Percentiles rank a stretch among this genome's conserved stretches.
phyloP scores from a whole-genome alignment of 2,797 vertebrate genomes.

The Austrolebias charrua region DNA sequence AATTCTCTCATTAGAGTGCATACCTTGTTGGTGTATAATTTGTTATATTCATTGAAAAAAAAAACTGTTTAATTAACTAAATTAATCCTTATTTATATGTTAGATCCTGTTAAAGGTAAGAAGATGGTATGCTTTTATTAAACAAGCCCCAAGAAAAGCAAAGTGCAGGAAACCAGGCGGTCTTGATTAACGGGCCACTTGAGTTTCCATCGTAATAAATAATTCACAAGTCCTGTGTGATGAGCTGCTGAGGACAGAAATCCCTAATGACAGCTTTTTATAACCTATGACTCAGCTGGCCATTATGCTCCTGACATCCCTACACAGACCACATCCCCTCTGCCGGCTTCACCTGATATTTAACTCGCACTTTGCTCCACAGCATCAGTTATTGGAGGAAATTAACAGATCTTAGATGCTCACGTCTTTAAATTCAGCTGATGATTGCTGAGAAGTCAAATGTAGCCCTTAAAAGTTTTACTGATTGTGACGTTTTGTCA shows the following conservation, averaged over 20 bases:
- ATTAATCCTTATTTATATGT: constrained; percentile 50
- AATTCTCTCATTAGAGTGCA: constrained; percentile 51
- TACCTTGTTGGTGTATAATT: constrained; percentile 37
- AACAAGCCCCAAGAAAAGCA: constrained; percentile 71
- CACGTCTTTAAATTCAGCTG: background rate
- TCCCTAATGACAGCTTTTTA: constrained; percentile 86
- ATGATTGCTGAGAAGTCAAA: background rate
- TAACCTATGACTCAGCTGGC: constrained; percentile 84
- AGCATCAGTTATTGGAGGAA: constrained; percentile 28
- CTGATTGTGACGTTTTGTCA: background rate
- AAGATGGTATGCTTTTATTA: constrained; percentile 65
- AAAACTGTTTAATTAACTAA: constrained; percentile 50
- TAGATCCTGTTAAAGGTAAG: constrained; percentile 37
- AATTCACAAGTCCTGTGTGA: constrained; percentile 82
- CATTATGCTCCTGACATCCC: constrained; percentile 80
- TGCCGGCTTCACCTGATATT: constrained; percentile 38
- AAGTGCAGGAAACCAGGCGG: constrained; percentile 73
- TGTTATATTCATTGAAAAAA: constrained; percentile 45
- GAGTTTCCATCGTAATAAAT: constrained; percentile 83
- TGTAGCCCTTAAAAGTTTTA: constrained; percentile 2
- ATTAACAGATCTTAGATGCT: constrained; percentile 6
- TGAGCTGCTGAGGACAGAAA: constrained; percentile 80
- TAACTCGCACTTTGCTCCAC: constrained; percentile 7
- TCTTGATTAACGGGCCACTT: constrained; percentile 75
- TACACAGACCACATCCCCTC: constrained; percentile 75